Evolutionary conservation across 2,113 vertebrate genomes (phyloP).

Genomic region (Lampris megalopsis): DNA sequence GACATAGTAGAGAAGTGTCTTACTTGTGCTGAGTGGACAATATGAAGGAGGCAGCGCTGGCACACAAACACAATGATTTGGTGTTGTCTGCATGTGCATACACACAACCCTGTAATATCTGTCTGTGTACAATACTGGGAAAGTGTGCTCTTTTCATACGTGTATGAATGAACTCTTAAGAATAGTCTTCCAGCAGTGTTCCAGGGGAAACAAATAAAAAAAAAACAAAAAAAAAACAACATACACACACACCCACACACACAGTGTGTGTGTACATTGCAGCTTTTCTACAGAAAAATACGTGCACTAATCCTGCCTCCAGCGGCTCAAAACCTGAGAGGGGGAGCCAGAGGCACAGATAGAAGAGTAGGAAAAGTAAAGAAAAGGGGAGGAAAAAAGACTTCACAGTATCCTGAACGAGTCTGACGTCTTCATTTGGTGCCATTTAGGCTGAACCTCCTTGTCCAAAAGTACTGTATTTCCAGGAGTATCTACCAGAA

Average conservation of each 20-base stretch:
- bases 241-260: not conserved
- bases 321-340: conserved; percentile 55
- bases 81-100: not conserved
- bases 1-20: not conserved
- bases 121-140: not conserved
- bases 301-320: conserved; percentile 29
- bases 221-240: not conserved
- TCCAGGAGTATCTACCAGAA: conserved; percentile 38
- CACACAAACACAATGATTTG: not conserved
- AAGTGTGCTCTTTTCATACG: no score
- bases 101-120: not conserved
- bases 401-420: conserved; percentile 60
- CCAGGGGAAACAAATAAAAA: not conserved
- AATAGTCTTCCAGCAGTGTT: not conserved
- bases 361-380: not conserved
- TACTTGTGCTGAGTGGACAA: conserved; percentile 11
- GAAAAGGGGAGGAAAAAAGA: conserved; percentile 35
- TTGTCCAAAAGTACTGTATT: conserved; percentile 52
- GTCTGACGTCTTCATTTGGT: conserved; percentile 68
- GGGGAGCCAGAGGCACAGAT: conserved; percentile 39
- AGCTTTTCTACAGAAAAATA: not conserved
- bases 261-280: not conserved
- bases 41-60: not conserved
- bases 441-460: conserved; percentile 56
- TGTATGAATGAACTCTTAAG: no score